These are phyloP conservation scores for Parambassis ranga DNA, from an alignment of 2,797 vertebrate genomes.

Conservation along the genomic window DNA sequence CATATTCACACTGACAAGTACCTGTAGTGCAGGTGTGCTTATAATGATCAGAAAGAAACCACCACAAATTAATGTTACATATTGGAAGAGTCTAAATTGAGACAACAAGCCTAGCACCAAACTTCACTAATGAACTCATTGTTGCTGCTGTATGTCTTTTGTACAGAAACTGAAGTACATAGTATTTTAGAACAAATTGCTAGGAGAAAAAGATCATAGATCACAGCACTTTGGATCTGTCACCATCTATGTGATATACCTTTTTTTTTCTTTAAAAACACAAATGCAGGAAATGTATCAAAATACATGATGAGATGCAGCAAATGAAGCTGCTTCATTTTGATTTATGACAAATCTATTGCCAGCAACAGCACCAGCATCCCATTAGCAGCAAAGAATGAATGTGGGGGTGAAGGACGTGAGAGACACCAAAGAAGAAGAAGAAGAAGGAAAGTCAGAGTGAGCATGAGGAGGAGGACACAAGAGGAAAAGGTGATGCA, in stretches of 20 bases:
- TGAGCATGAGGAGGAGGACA: conserved; percentile 14
- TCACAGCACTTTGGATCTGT: too few species aligned
- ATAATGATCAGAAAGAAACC: too few species aligned
- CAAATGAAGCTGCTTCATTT: conserved; percentile 13
- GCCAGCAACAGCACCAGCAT: not conserved
- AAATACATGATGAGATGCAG: conserved; percentile 16
- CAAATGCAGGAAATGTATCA: not conserved
- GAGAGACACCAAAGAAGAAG: not conserved
- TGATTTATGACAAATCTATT: conserved; percentile 21
- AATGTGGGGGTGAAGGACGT: not conserved
- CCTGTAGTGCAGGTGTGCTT: too few species aligned
- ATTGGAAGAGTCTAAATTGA: too few species aligned
- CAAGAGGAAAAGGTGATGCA: conserved; percentile 8
- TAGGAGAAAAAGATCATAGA: too few species aligned
- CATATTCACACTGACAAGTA: too few species aligned
- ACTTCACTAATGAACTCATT: not conserved
- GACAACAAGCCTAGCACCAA: too few species aligned
- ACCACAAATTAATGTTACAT: too few species aligned
- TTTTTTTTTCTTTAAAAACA: conserved; percentile 2
- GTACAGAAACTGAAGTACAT: too few species aligned
- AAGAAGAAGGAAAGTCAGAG: conserved; percentile 9
- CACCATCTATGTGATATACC: too few species aligned
- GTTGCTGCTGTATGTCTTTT: too few species aligned
- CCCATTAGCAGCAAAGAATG: conserved; percentile 9
- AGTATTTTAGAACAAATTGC: too few species aligned